phyloP scores from a whole-genome alignment of 2,888 invertebrate genomes.

The Crossocerus cetratus region DNA sequence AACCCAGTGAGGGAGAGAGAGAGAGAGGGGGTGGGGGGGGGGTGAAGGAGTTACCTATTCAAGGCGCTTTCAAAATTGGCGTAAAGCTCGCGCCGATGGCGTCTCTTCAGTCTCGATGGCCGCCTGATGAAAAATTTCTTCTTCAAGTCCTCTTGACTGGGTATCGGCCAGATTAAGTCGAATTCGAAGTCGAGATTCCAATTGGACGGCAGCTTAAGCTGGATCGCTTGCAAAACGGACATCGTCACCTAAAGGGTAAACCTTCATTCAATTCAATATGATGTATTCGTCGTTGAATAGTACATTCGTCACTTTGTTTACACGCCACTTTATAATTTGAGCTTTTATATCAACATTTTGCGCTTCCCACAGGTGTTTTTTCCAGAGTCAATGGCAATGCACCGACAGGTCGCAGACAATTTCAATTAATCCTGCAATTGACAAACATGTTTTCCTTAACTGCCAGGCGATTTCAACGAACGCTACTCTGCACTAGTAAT shows the following conservation, averaged over 20 bases:
- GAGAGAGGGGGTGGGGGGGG: too few species aligned
- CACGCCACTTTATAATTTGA: neutral
- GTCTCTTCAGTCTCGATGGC: conserved; percentile 76
- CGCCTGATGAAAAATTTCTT: conserved; percentile 46
- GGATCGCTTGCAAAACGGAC: conserved; percentile 80
- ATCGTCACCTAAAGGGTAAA: conserved; percentile 78
- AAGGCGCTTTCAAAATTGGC: conserved; percentile 76
- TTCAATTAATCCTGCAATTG: too few species aligned
- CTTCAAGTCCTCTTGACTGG: conserved; percentile 51
- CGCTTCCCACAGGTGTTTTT: too few species aligned
- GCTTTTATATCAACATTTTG: neutral
- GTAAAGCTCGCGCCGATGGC: conserved; percentile 79
- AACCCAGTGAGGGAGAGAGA: too few species aligned
- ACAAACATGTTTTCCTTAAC: too few species aligned
- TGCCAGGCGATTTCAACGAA: too few species aligned
- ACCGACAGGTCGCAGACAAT: too few species aligned
- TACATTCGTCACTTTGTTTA: neutral
- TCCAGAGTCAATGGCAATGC: too few species aligned
- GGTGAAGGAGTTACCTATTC: conserved; percentile 71
- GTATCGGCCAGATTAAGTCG: conserved; percentile 79
- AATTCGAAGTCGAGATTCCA: conserved; percentile 81
- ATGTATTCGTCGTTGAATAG: conserved; percentile 36
- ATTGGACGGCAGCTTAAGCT: conserved; percentile 79
- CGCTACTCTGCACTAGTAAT: too few species aligned
- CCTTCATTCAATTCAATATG: neutral